A percentile compares a stretch with the other conserved stretches of the same genome.
Evolutionary conservation across 1,140 invertebrate species (phyloP).

Genomic region (Hylaeus volcanicus): DNA sequence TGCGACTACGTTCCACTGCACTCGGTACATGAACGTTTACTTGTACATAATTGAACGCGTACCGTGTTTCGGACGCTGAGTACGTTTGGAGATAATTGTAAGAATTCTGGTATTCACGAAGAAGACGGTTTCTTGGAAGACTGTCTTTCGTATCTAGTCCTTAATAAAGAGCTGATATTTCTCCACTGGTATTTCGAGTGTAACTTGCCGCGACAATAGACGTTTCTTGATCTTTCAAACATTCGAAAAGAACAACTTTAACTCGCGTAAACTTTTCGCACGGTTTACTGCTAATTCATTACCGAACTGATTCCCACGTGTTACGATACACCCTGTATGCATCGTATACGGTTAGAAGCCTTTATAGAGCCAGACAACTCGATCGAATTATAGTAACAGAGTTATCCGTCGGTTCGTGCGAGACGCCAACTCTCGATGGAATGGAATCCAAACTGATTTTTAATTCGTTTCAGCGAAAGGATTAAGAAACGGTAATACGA

Average conservation of each 20-base stretch:
- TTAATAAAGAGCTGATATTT: too few relatives aligned
- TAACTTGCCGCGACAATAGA: too few relatives aligned
- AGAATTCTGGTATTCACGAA: not conserved
- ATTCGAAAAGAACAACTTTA: too few relatives aligned
- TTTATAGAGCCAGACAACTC: conserved; percentile 47
- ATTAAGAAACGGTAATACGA: too few relatives aligned
- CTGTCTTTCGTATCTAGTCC: too few relatives aligned
- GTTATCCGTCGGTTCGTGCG: conserved; percentile 64
- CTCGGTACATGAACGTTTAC: not conserved
- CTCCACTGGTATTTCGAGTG: too few relatives aligned
- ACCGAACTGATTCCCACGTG: too few relatives aligned
- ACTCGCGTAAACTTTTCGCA: too few relatives aligned
- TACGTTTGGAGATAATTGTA: not conserved
- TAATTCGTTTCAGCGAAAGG: conserved; percentile 12
- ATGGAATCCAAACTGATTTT: conserved; percentile 39
- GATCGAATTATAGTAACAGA: conserved; percentile 67
- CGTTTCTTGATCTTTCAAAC: too few relatives aligned
- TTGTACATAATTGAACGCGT: not conserved
- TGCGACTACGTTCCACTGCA: not conserved
- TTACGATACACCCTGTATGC: too few relatives aligned
- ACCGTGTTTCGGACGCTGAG: not conserved
- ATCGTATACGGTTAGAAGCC: too few relatives aligned
- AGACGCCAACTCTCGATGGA: conserved; percentile 30
- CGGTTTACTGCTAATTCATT: too few relatives aligned
- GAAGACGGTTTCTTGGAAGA: not conserved